Evolutionary conservation across 2,888 invertebrate genomes (phyloP).

Genomic region (Caenorhabditis panamensis): DNA sequence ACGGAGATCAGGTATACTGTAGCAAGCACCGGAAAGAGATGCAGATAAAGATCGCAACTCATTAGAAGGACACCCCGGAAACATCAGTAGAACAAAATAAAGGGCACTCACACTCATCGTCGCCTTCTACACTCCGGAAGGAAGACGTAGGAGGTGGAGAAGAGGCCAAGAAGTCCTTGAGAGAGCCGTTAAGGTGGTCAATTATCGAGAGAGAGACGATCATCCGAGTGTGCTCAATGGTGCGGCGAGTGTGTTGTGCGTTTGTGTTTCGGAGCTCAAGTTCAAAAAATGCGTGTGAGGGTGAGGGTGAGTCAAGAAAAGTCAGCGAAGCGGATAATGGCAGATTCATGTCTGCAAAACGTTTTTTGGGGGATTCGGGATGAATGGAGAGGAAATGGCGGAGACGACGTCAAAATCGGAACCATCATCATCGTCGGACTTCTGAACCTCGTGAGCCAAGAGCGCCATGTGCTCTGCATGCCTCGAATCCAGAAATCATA

Average conservation of each 20-base stretch:
- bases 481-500: neutral
- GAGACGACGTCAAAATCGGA: constrained; percentile 1
- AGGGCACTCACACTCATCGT: constrained; percentile 11
- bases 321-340: constrained; percentile 12
- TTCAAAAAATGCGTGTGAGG: constrained; percentile 15
- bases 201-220: constrained; percentile 35
- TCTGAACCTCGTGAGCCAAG: neutral
- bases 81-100: constrained; percentile 8
- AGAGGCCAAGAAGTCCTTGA: constrained; percentile 7
- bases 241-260: constrained; percentile 3
- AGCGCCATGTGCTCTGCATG: neutral
- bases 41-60: neutral
- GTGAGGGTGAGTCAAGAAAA: neutral
- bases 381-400: constrained; percentile 1
- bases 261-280: constrained; percentile 7
- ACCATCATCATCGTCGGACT: neutral
- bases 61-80: neutral
- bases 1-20: constrained; percentile 31
- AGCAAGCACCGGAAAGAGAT: neutral
- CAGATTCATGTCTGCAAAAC: constrained; percentile 20
- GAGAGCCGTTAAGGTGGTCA: constrained; percentile 31
- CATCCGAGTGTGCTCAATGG: constrained; percentile 26
- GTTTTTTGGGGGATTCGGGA: neutral
- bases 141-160: constrained; percentile 21
- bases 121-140: neutral